Evolutionary conservation across 2,888 invertebrate genomes (phyloP).

Genomic region (Dysmachus trigonus): DNA sequence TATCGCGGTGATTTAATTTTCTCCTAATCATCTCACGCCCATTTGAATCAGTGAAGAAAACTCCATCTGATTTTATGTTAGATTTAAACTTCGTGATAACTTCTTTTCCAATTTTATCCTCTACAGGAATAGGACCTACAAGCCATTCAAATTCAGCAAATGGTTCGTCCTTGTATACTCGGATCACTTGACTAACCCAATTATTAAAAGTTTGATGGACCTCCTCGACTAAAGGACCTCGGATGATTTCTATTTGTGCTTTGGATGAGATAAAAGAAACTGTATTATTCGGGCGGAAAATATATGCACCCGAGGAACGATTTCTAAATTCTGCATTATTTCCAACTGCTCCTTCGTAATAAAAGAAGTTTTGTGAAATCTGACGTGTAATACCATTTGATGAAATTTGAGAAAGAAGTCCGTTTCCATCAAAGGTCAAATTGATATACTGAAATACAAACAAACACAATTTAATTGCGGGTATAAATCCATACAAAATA

Average conservation of each 20-base stretch:
- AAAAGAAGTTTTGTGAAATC: constrained; percentile 72
- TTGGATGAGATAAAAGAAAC: constrained; percentile 56
- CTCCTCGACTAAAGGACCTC: constrained; percentile 77
- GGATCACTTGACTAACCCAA: constrained; percentile 79
- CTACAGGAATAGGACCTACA: constrained; percentile 78
- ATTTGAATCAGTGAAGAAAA: constrained; percentile 94
- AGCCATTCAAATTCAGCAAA: constrained; percentile 79
- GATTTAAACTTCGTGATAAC: constrained; percentile 80
- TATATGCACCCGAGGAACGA: constrained; percentile 92
- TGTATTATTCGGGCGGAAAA: constrained; percentile 76
- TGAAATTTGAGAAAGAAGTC: constrained; percentile 45
- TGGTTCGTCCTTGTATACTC: constrained; percentile 71
- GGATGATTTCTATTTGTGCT: constrained; percentile 52
- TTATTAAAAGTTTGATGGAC: constrained; percentile 67
- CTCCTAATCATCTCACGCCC: constrained; percentile 86
- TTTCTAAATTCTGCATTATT: constrained; percentile 70
- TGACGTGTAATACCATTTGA: constrained; percentile 54
- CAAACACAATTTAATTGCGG: not conserved
- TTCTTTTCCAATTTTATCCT: constrained; percentile 79
- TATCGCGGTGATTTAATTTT: constrained; percentile 73
- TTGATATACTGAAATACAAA: constrained; percentile 55
- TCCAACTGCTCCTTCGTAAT: constrained; percentile 76
- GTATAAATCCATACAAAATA: not conserved
- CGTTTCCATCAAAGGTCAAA: constrained; percentile 52
- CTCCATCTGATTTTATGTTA: constrained; percentile 69